These are phyloP conservation scores for Drosophila multiciliata DNA, from an alignment of 2,888 invertebrate genomes.

Conservation along the genomic window DNA sequence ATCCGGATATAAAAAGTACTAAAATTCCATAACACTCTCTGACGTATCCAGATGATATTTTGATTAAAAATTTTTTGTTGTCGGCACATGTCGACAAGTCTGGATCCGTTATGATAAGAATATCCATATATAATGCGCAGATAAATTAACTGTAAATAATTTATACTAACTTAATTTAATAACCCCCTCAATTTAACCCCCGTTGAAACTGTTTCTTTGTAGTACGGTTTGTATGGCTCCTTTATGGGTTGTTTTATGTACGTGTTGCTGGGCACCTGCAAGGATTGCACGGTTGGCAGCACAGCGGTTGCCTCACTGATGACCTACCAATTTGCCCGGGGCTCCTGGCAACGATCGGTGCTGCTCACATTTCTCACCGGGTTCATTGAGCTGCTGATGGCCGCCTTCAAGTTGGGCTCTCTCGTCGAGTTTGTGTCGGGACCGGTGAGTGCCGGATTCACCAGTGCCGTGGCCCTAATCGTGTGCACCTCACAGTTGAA, in stretches of 20 bases:
- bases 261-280: conserved; percentile 95
- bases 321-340: conserved; percentile 91
- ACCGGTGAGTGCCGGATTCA: conserved; percentile 95
- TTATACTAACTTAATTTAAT: too few species aligned
- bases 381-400: conserved; percentile 91
- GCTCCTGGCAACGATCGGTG: conserved; percentile 88
- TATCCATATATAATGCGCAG: neutral
- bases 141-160: neutral
- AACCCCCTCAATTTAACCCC: neutral
- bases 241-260: conserved; percentile 96
- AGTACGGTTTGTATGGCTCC: conserved; percentile 96
- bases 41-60: conserved; percentile 2
- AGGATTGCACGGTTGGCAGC: conserved; percentile 96
- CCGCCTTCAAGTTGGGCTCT: conserved; percentile 92
- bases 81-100: neutral
- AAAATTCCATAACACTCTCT: neutral
- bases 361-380: conserved; percentile 92
- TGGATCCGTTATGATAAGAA: neutral
- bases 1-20: neutral
- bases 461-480: conserved; percentile 94
- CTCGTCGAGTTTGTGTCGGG: conserved; percentile 95
- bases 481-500: conserved; percentile 95
- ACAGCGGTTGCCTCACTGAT: conserved; percentile 96
- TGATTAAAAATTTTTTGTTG: neutral
- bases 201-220: conserved; percentile 56